phyloP scores from a whole-genome alignment of 2,113 vertebrate genomes.

The Phocoena phocoena region DNA sequence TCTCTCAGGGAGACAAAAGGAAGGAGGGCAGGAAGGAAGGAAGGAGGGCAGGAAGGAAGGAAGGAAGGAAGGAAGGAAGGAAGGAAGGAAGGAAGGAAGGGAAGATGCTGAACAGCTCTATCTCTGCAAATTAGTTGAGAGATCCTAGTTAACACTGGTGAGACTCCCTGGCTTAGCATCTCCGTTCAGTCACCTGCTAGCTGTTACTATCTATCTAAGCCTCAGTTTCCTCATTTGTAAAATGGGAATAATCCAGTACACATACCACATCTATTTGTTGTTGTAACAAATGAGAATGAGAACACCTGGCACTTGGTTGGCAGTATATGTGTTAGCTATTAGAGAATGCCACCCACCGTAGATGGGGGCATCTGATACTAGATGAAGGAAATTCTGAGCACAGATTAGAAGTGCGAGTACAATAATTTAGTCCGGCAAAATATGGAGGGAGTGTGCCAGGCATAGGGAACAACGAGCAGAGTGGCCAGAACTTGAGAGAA shows the following conservation, averaged over 20 bases:
- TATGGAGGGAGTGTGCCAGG: neutral
- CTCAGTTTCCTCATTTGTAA: neutral
- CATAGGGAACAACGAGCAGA: neutral
- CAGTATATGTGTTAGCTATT: neutral
- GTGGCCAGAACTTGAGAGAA: neutral
- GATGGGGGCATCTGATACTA: neutral
- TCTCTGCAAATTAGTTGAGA: neutral
- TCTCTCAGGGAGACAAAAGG: neutral
- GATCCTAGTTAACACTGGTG: neutral
- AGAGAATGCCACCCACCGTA: neutral
- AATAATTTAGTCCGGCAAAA: neutral
- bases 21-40: neutral
- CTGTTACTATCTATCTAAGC: neutral
- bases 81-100: neutral
- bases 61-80: no score
- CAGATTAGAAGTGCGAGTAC: neutral
- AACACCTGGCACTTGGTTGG: neutral
- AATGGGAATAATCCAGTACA: neutral
- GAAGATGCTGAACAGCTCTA: neutral
- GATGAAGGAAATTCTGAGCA: neutral
- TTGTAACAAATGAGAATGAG: neutral
- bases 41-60: accelerated
- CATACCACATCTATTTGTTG: neutral
- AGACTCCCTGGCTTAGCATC: neutral
- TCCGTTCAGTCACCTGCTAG: neutral